Base-by-base conservation (phyloP, 2,888 invertebrate genomes). In the Diarsia dahlii region DNA sequence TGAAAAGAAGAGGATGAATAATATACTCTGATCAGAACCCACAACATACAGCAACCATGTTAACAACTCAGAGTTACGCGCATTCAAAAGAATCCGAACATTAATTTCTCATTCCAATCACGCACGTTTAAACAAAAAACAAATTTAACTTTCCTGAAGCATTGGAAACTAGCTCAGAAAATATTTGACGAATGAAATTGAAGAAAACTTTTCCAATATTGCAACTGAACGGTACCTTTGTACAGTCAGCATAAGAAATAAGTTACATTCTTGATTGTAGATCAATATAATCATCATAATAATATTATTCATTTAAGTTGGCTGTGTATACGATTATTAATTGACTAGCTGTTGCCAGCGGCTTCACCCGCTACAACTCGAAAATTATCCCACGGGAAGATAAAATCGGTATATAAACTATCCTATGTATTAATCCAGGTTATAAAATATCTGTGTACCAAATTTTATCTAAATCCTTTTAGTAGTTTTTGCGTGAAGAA, bases 121-220 rank as follows among this genome's bases (percentile, higher is more conserved):
- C 60, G 50, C 20, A 70, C 66, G 54, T 39, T 78, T 74, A 74
- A 69, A 78, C 74, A 78, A 78, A 82, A 82, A 82, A 68, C 68
- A 71, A 78, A 81, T 81, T 74, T 65, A 78, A 82, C 62, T 78
- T 71, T 69, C 58, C 56, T 48, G 56, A 73, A 71, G 68, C 68
- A 74, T 74, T 82, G 70, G 68, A 82, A 78, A 82, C 81, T 71
- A 81, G 78, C 74, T 78, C 65, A 54, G 83, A 82, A 82, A 78
- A 82, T 82, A 82, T 82, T 79, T 82, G 83, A 79, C 52, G 79
- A 82, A 82, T 82, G 73, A 78, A 81, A 81, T 82, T 69, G 79
- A 82, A 71, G 62, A 20, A 82, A 82, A 82, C 48, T 82, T 82
- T 82, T 82, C 74, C 82, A 82, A 82, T 82, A 82, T 79, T 82